These are phyloP conservation scores for Rhopilema esculentum DNA, from an alignment of 30 jellyfish, hydroid and myxozoan species.

Conservation along the genomic window DNA sequence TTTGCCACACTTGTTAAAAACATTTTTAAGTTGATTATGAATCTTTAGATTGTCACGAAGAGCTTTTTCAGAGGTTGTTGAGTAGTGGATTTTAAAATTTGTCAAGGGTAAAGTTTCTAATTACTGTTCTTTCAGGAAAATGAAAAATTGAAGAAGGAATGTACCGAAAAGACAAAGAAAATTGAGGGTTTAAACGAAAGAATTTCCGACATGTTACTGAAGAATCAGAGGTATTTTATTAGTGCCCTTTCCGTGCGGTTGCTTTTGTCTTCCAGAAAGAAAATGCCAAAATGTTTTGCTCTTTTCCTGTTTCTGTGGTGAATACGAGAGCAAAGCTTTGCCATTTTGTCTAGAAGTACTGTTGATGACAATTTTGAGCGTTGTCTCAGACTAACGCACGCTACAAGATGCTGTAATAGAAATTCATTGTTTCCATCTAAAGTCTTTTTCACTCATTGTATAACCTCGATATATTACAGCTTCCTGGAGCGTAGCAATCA, in stretches of 20 bases:
- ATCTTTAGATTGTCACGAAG: no score
- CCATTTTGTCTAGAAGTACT: no score
- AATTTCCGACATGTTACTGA: slow-evolving; percentile 78
- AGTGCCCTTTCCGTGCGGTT: background rate
- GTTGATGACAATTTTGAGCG: no score
- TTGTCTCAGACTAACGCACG: no score
- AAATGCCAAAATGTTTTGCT: background rate
- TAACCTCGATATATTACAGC: slow-evolving; percentile 4
- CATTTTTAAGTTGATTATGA: no score
- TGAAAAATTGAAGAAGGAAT: slow-evolving; percentile 72
- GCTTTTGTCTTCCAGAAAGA: background rate
- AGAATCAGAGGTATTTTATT: slow-evolving; percentile 70
- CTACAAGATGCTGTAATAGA: no score
- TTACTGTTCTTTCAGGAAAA: slow-evolving; percentile 63
- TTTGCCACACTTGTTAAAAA: no score
- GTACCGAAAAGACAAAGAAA: slow-evolving; percentile 77
- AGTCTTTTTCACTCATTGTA: no score
- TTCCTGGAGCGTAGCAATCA: slow-evolving; percentile 83
- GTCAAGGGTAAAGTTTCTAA: no score
- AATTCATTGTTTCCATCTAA: background rate
- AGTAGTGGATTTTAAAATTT: no score
- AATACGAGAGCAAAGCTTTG: no score
- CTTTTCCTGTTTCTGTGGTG: background rate
- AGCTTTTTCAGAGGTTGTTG: no score
- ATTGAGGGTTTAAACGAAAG: slow-evolving; percentile 81